Conservation (phyloP, 2,888 invertebrate genomes). For the Podabrus alpinus region DNA sequence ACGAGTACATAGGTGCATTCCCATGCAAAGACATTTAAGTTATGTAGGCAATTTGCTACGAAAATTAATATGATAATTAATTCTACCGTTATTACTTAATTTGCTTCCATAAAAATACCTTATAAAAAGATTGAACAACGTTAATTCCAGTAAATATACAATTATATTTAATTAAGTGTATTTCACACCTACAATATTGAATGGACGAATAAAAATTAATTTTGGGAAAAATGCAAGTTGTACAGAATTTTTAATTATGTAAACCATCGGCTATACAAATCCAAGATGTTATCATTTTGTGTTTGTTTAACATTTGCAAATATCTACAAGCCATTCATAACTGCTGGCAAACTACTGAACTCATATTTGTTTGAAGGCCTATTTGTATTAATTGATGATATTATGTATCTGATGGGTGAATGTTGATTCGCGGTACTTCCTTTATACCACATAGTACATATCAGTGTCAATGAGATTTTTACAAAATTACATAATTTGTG, state of each 20-base stretch:
- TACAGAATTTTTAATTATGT: neutral
- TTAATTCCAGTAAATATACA: neutral
- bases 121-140: neutral
- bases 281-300: too few species aligned
- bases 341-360: too few species aligned
- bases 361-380: too few species aligned
- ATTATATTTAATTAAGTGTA: neutral
- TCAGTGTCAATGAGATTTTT: too few species aligned
- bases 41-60: neutral
- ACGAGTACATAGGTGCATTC: neutral
- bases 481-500: too few species aligned
- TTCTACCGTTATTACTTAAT: neutral
- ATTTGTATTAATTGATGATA: too few species aligned
- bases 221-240: neutral
- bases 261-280: neutral
- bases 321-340: too few species aligned
- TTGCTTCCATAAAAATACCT: neutral
- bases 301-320: too few species aligned
- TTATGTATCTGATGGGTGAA: too few species aligned
- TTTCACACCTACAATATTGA: neutral
- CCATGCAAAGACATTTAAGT: neutral
- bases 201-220: neutral
- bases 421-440: too few species aligned
- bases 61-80: neutral
- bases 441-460: too few species aligned